Base-by-base conservation (phyloP, 1,140 invertebrate genomes). In the Heliconius hewitsoni region DNA sequence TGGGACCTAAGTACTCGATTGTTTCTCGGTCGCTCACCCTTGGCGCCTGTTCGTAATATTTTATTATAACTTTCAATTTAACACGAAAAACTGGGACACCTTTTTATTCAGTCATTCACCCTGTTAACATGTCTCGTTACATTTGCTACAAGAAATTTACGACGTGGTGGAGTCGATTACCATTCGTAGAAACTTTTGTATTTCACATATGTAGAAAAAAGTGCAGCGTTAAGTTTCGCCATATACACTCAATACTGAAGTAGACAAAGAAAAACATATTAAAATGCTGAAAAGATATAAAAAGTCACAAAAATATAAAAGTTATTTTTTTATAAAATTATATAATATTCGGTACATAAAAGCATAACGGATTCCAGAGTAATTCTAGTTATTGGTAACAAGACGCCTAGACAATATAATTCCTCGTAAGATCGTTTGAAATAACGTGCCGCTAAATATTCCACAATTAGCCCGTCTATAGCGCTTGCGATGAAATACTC, bases 1-100 rank as follows among this genome's bases (percentile, higher is more conserved):
- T 87, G 85, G 87, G 81, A 88, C 87, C 88, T 90, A 92, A 94
- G 93, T 93, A 90, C 91, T 86, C 85, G 89, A 93, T 94, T 94
- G 91, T 92, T 91, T 91, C 89, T 86, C 88, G 93, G 93, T 91
- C 93, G 89, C 18, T 93, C 84, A 93, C 89, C 93, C 86, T 81
- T 77, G 72, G 81, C 80, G 76, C 82, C 80, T 78, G 85, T 88
- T 90, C 85, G 86, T 89, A 87, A 84, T 87, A 85, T 80, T 90
- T 89, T 86, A 86, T 81, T 82, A 87, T 86, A 85, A 85, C 83
- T 83, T 87, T 87, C 82, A 86, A 86, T 89, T 88, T 87, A 81
- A 85, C 82, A 81, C 84, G 16, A 80, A 85, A 85, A 89, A 86
- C 73, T 88, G 87, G 90, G 86, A 89, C 87, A 87, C 37, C 19